A percentile compares a stretch with the other conserved stretches of the same genome.
Conservation (phyloP, 35 echinoderm and acorn worm species). For the Lytechinus variegatus region DNA sequence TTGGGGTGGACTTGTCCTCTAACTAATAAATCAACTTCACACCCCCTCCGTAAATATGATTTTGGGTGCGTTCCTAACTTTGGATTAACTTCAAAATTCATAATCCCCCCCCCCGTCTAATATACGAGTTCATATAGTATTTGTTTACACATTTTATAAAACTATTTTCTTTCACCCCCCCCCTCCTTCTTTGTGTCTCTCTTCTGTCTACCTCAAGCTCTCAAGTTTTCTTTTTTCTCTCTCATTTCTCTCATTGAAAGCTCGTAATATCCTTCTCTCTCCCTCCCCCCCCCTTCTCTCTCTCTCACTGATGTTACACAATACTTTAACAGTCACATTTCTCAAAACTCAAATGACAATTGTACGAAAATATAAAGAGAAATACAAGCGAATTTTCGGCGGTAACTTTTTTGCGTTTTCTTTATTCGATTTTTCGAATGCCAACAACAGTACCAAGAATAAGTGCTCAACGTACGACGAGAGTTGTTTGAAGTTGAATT, state of each 20-base stretch:
- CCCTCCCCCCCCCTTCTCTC: too few relatives aligned
- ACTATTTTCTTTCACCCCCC: too few relatives aligned
- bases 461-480: conserved; percentile 50
- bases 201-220: neutral
- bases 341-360: neutral
- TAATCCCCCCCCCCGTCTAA: too few relatives aligned
- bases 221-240: neutral
- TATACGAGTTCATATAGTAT: too few relatives aligned
- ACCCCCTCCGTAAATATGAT: too few relatives aligned
- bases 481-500: conserved; percentile 53
- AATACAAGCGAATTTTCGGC: conserved; percentile 44
- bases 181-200: neutral
- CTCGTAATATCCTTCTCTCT: neutral
- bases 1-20: too few relatives aligned
- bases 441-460: conserved; percentile 66
- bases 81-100: too few relatives aligned
- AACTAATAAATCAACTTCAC: too few relatives aligned
- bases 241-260: neutral
- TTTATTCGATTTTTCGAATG: conserved; percentile 61
- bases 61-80: too few relatives aligned
- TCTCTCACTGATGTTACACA: too few relatives aligned
- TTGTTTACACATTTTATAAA: too few relatives aligned
- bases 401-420: conserved; percentile 57
- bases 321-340: neutral
- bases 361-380: neutral